Evolutionary conservation across 2,113 vertebrate species (phyloP).

Genomic region (Syngnathus floridae): DNA sequence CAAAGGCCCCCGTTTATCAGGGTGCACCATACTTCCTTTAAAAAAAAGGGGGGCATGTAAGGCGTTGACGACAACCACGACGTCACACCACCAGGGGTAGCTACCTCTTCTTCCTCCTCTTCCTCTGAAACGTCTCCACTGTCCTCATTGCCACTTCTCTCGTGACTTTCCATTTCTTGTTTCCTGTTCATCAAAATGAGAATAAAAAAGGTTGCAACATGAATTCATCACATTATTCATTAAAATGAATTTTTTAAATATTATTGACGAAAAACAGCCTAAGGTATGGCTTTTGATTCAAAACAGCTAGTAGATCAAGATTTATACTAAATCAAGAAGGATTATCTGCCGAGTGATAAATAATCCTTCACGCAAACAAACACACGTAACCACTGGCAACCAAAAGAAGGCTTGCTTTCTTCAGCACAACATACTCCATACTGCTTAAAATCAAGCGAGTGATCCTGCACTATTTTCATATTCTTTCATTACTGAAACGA

Average conservation of each 20-base stretch:
- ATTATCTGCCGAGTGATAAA: not conserved
- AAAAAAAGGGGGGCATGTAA: not conserved
- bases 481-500: not conserved
- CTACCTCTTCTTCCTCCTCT: constrained; percentile 72
- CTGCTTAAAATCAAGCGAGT: not conserved
- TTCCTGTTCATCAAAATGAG: constrained; percentile 60
- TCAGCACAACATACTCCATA: not conserved
- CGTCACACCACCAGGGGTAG: not conserved
- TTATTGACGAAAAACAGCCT: not conserved
- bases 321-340: not conserved
- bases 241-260: not conserved
- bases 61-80: not conserved
- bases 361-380: not conserved
- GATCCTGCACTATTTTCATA: not conserved
- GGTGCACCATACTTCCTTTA: not conserved
- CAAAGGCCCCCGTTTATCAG: too few species aligned
- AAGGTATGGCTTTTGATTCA: not conserved
- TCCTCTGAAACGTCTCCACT: constrained; percentile 90
- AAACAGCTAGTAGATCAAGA: not conserved
- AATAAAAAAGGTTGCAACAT: not conserved
- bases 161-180: constrained; percentile 82
- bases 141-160: constrained; percentile 87
- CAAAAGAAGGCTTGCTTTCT: not conserved
- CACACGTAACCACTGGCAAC: constrained; percentile 24
- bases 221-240: not conserved